Base-by-base conservation (phyloP, 1,140 invertebrate genomes). In the Dryas iulia region DNA sequence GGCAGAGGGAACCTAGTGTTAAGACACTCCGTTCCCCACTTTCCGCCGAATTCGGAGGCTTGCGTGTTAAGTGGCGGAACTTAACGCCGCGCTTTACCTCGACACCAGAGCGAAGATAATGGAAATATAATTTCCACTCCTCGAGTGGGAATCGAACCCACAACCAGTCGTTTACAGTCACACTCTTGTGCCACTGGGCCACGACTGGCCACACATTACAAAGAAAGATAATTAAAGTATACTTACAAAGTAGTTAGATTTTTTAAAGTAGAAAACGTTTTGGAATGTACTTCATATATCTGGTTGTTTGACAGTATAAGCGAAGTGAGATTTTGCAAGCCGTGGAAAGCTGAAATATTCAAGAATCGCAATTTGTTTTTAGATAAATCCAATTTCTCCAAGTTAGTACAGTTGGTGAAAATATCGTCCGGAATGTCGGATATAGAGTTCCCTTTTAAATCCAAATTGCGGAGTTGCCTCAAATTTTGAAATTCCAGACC, bases 361-460 rank as follows among this genome's bases (percentile, higher is more conserved):
- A 92, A 71, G 66, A 81, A 92, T 23, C 86, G 79, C 31, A 95
- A 92, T 72, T 93, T 92, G 71, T 95, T 95, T 76, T 88, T 93
- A 14, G 94, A 93, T 47, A 95, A 76, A 72, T 94, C 93, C 3
- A 95, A 77, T 59, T 93, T 93, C 10, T 93, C 92, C 33, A 95
- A 79, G 33, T 88, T 91, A 0, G 75, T 78, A 35, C 94, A 91
- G 61, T 92, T 93, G 23, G 89, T 84, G 77, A 95, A 95, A 5
- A 93, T 80, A 1, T 89, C 90, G 7, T 92, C 92, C 23, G 94
- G 92, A 6, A 95, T 79, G 21, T 92, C 84, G 0, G 92, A 84
- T 59, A 96, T 92, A 62, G 90, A 89, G 64, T 92, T 92, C 59
- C 87, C 86, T 66, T 89, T 90, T 52, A 92, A 82, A 72, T 92